A percentile compares a stretch with the other conserved stretches of the same genome.
Conservation (phyloP, 2,888 invertebrate genomes). For the Tuta absoluta region DNA sequence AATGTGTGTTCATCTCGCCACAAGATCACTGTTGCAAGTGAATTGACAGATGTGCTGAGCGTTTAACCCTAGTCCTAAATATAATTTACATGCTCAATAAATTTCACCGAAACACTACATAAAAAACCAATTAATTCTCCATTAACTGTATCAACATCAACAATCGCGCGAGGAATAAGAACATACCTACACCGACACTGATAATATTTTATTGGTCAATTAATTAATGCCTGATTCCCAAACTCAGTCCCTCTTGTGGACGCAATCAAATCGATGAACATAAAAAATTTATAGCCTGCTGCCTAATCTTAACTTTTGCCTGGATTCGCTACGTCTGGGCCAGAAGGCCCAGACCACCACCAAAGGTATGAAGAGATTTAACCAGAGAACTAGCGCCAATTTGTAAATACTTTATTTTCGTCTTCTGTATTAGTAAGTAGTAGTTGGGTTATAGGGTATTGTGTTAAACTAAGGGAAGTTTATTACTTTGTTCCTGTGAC, state of each 20-base stretch:
- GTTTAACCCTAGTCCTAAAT: background rate
- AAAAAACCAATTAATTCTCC: conserved; percentile 65
- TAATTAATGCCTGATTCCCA: conserved; percentile 35
- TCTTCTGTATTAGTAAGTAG: too few species aligned
- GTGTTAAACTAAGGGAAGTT: too few species aligned
- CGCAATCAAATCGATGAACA: conserved; percentile 55
- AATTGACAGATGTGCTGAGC: background rate
- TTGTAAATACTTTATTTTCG: too few species aligned
- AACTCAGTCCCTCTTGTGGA: conserved; percentile 28
- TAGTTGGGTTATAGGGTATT: too few species aligned
- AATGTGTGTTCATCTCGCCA: background rate
- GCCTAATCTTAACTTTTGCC: conserved; percentile 74
- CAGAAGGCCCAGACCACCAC: background rate
- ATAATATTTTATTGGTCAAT: conserved; percentile 43
- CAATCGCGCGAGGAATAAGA: conserved; percentile 38
- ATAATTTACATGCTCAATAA: conserved; percentile 25
- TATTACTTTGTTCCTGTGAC: too few species aligned
- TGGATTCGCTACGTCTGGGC: conserved; percentile 57
- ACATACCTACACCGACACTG: conserved; percentile 49
- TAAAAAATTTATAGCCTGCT: conserved; percentile 63
- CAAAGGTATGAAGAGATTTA: background rate
- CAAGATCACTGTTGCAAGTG: background rate
- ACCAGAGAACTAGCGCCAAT: too few species aligned
- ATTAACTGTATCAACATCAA: conserved; percentile 59
- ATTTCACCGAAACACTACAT: conserved; percentile 40